Evolutionary conservation across 2,113 vertebrate genomes (phyloP).

Genomic region (Apistogramma diplotaenia): DNA sequence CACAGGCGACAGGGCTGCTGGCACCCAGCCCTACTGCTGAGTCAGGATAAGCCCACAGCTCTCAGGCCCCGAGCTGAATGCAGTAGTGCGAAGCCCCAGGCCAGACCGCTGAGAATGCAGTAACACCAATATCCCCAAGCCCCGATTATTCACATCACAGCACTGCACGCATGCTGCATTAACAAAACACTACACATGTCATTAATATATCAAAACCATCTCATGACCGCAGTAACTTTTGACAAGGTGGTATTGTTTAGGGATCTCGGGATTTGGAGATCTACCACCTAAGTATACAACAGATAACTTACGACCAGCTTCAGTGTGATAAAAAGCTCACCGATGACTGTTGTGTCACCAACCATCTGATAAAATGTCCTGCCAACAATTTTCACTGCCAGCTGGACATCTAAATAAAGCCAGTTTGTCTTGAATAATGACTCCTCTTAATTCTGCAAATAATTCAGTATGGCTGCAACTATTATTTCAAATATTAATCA

Average conservation of each 20-base stretch:
- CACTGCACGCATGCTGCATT: slow-evolving; percentile 32
- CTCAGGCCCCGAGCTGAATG: slow-evolving; percentile 46
- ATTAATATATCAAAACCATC: slow-evolving; percentile 11
- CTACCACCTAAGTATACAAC: neutral
- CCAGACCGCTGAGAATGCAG: slow-evolving; percentile 55
- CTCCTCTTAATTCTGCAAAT: neutral
- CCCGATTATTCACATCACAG: slow-evolving; percentile 55
- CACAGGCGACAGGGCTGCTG: slow-evolving; percentile 55
- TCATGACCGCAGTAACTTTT: neutral
- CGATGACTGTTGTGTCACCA: slow-evolving; percentile 12
- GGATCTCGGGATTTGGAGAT: neutral
- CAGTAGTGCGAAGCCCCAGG: slow-evolving; percentile 43
- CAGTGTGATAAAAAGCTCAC: slow-evolving; percentile 5
- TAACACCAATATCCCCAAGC: slow-evolving; percentile 32
- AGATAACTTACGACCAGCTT: slow-evolving; percentile 5
- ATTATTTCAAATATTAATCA: neutral
- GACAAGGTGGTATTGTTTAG: neutral
- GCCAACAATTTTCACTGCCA: slow-evolving; percentile 34
- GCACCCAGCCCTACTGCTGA: slow-evolving; percentile 57
- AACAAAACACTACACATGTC: slow-evolving; percentile 38
- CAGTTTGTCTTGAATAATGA: slow-evolving; percentile 5
- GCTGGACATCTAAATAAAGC: slow-evolving; percentile 32
- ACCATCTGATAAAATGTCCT: slow-evolving; percentile 34
- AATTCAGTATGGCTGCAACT: neutral
- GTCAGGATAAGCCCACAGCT: slow-evolving; percentile 57